Conservation (phyloP, 2,888 invertebrate genomes). For the Cryptosula pallasiana region DNA sequence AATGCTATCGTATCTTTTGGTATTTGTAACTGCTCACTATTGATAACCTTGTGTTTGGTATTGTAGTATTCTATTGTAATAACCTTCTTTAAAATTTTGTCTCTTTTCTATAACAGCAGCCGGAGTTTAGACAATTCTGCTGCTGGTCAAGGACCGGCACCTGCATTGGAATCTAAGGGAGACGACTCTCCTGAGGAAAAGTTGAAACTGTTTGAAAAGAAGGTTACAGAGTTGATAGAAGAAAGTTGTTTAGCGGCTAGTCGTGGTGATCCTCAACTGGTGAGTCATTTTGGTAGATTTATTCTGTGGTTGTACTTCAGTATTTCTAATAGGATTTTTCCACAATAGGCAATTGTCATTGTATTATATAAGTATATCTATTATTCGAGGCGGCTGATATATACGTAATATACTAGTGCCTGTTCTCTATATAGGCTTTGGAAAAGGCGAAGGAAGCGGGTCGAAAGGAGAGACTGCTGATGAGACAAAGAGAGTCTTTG, state of each 20-base stretch:
- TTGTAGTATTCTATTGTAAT: too few species aligned
- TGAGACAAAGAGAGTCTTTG: slow-evolving; percentile 80
- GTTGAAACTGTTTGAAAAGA: slow-evolving; percentile 78
- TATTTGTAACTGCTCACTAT: too few species aligned
- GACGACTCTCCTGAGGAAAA: slow-evolving; percentile 89
- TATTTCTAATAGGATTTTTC: too few species aligned
- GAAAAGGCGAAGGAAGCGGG: slow-evolving; percentile 96
- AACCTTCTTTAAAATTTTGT: too few species aligned
- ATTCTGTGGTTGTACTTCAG: too few species aligned
- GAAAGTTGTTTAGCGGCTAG: slow-evolving; percentile 74
- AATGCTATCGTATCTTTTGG: too few species aligned
- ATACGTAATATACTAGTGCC: not conserved
- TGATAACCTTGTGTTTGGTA: too few species aligned
- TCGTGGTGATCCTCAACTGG: slow-evolving; percentile 61
- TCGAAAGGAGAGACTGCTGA: slow-evolving; percentile 80
- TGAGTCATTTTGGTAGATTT: slow-evolving; percentile 31
- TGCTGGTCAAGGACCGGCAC: slow-evolving; percentile 59
- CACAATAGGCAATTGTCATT: too few species aligned
- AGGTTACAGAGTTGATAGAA: slow-evolving; percentile 82
- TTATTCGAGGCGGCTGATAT: not conserved
- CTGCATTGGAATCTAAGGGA: slow-evolving; percentile 65
- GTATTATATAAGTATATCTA: not conserved
- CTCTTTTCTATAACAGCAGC: not conserved
- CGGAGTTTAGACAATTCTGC: slow-evolving; percentile 49
- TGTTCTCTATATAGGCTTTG: slow-evolving; percentile 59